Percentiles rank a stretch among this genome's conserved stretches.
phyloP scores from a whole-genome alignment of 2,797 vertebrate genomes.

The Crenuchus spilurus region DNA sequence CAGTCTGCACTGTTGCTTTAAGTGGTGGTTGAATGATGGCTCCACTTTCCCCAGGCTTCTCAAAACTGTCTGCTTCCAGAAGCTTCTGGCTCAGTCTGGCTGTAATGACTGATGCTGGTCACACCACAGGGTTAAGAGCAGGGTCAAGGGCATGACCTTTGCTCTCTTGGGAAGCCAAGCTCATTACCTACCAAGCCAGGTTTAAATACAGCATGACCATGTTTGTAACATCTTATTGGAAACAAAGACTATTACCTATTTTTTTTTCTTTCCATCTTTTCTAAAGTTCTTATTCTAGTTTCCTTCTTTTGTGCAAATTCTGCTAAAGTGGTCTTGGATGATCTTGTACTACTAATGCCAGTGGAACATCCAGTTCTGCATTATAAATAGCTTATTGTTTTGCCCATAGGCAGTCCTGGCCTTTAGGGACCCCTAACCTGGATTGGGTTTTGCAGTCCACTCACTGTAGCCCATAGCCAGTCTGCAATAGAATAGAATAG shows the following conservation, averaged over 20 bases:
- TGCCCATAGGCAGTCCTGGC: conserved; percentile 17
- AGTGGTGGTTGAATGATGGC: conserved; percentile 22
- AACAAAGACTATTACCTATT: neutral
- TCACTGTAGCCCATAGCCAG: conserved; percentile 2
- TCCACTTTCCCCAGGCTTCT: conserved; percentile 5
- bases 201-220: conserved; percentile 24
- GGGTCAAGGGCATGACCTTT: conserved; percentile 16
- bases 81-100: conserved; percentile 11
- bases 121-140: conserved; percentile 18
- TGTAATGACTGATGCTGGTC: conserved; percentile 20
- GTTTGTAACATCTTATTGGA: conserved; percentile 17
- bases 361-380: conserved; percentile 10
- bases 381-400: conserved; percentile 41
- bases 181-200: conserved; percentile 34
- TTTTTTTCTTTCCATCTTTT: neutral
- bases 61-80: conserved; percentile 15
- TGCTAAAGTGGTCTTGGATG: conserved; percentile 13
- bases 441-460: conserved; percentile 23
- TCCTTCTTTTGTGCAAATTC: neutral
- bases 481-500: conserved; percentile 18
- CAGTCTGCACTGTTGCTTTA: conserved; percentile 17
- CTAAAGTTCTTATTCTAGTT: conserved; percentile 1
- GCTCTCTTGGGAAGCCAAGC: conserved; percentile 36
- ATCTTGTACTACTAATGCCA: conserved; percentile 8
- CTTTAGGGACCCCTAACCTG: conserved; percentile 35